Conservation (phyloP, 2,797 vertebrate genomes). For the Linurgus olivaceus region DNA sequence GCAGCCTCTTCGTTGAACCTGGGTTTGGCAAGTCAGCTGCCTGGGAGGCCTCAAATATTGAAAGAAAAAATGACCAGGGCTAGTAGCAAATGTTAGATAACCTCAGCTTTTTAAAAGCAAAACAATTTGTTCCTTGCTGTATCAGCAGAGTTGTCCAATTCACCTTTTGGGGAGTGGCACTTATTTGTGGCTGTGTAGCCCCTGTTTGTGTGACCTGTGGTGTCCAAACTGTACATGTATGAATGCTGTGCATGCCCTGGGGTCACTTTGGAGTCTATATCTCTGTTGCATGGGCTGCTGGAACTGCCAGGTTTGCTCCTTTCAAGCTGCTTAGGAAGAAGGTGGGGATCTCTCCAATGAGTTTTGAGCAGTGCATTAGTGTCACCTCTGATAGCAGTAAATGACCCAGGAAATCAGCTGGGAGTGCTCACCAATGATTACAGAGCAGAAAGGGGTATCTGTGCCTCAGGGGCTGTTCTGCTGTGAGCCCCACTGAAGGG, state of each 20-base stretch:
- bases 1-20: background rate
- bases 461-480: background rate
- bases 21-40: background rate
- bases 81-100: background rate
- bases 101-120: background rate
- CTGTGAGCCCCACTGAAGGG: background rate
- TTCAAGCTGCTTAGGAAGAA: background rate
- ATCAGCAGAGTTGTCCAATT: background rate
- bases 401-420: background rate
- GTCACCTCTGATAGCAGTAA: background rate
- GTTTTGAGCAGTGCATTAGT: background rate
- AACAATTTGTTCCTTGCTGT: background rate
- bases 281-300: background rate
- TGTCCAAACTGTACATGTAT: rapidly evolving
- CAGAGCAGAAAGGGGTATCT: background rate
- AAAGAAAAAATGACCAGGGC: background rate
- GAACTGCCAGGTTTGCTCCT: background rate
- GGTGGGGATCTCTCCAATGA: background rate
- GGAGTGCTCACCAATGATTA: background rate
- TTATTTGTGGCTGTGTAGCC: background rate
- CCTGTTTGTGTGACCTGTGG: background rate
- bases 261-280: background rate
- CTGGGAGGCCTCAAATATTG: background rate
- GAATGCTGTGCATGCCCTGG: rapidly evolving
- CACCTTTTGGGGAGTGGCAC: background rate